These are phyloP conservation scores for Pangasius djambal DNA, from an alignment of 2,797 vertebrate genomes.

Conservation along the genomic window DNA sequence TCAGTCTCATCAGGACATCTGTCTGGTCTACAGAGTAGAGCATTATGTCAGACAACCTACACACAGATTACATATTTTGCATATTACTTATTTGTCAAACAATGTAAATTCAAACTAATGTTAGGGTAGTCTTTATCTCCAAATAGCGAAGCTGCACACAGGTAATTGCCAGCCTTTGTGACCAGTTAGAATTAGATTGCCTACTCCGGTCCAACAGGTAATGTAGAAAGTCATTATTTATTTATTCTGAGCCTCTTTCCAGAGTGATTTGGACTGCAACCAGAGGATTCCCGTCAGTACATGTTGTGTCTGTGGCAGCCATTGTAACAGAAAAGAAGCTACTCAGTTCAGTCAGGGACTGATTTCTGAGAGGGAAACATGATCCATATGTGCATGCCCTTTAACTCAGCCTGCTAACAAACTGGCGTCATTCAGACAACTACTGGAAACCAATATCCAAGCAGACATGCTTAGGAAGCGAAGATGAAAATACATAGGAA, in stretches of 20 bases:
- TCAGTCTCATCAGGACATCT: too few species aligned
- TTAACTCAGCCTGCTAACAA: slow-evolving; percentile 13
- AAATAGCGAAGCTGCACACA: slow-evolving; percentile 4
- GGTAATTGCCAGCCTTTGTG: neutral
- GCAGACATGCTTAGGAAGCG: neutral
- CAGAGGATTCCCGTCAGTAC: slow-evolving; percentile 49
- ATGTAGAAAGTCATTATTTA: slow-evolving; percentile 48
- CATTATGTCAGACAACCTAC: neutral
- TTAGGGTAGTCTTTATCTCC: neutral
- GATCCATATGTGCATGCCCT: slow-evolving; percentile 28
- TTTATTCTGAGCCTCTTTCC: slow-evolving; percentile 41
- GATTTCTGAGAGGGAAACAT: slow-evolving; percentile 41
- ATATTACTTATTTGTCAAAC: neutral
- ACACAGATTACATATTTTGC: neutral
- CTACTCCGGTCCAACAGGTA: slow-evolving; percentile 11
- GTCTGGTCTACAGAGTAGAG: neutral
- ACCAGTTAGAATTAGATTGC: slow-evolving; percentile 29
- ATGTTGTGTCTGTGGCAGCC: slow-evolving; percentile 22
- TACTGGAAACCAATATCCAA: slow-evolving; percentile 11
- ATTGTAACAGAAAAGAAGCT: slow-evolving; percentile 29
- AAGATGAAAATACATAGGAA: neutral
- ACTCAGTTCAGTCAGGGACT: slow-evolving; percentile 26
- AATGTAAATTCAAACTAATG: neutral
- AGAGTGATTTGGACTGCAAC: slow-evolving; percentile 38
- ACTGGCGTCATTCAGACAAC: neutral